Evolutionary conservation across 2,888 invertebrate genomes (phyloP).

Genomic region (Synanthedon formicaeformis): DNA sequence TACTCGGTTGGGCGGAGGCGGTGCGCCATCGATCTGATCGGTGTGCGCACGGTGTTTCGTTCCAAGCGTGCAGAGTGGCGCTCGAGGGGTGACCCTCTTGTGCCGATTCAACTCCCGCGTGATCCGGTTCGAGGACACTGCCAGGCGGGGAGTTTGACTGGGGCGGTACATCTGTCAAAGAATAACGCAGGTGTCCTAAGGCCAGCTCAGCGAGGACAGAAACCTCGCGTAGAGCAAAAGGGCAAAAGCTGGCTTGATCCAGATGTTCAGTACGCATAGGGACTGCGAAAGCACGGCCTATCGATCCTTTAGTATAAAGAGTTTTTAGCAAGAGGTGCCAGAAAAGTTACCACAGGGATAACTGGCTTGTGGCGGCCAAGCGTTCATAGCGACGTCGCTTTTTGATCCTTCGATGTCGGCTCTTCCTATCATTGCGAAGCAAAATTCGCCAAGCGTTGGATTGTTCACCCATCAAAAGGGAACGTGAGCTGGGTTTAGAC

Average conservation of each 20-base stretch:
- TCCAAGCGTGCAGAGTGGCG: conserved; percentile 67
- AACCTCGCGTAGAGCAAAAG: conserved; percentile 79
- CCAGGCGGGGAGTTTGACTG: conserved; percentile 76
- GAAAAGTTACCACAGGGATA: conserved; percentile 80
- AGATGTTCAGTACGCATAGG: no score
- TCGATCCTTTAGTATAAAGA: conserved; percentile 57
- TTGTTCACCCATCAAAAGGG: not conserved
- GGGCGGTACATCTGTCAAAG: conserved; percentile 76
- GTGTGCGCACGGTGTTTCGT: conserved; percentile 23
- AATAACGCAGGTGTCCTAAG: conserved; percentile 76
- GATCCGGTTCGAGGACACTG: conserved; percentile 71
- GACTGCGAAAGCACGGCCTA: no score
- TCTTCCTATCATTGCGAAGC: conserved; percentile 22
- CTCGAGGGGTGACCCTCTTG: conserved; percentile 47
- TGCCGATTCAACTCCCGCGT: conserved; percentile 34
- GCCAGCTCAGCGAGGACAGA: conserved; percentile 75
- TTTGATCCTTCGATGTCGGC: conserved; percentile 81
- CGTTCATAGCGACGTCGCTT: conserved; percentile 64
- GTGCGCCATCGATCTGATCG: not conserved
- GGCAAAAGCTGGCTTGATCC: conserved; percentile 17
- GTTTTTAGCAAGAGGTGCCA: conserved; percentile 49
- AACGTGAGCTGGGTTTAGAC: not conserved
- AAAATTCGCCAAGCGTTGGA: not conserved
- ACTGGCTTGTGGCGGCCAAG: conserved; percentile 70
- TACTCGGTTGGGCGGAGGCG: conserved; percentile 1